Base-by-base conservation (phyloP, 2,888 invertebrate species). In the Tetranychus truncatus region DNA sequence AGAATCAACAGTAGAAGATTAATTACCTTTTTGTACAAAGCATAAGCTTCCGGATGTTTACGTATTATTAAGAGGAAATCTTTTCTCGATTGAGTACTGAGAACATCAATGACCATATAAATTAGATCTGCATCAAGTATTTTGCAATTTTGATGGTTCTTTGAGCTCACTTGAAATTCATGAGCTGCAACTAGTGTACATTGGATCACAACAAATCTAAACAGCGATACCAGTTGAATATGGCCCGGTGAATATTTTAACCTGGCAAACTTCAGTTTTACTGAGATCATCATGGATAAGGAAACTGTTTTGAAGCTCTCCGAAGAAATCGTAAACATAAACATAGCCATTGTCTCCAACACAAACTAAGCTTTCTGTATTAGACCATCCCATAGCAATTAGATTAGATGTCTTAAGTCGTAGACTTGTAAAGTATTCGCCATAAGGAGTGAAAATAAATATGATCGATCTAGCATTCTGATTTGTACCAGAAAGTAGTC, bases 171-270 rank as follows among this genome's bases (percentile, higher is more conserved):
- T 81, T 89, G 88, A 83, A 76, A 92, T 82, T 96, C 95, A 82
- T 90, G 91, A 5, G 92, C 90, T 0, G 95, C 95, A 0, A 95
- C 95, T 81, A 92, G 89, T 75, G 96, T 89, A 81, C 96, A 96
- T 81, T 94, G 91, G 78, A 88, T 87, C 0, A 96, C 92, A 0
- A 95, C 95, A 95, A n/a, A n/a, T n/a, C n/a, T n/a, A 87, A 9
- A 95, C 90, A 9, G 92, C 95, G 45, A 96, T 86, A 0, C 95
- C 95, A 3, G 94, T 91, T 1, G 93, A 92, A 71, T 79, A 77
- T 79, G 45, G 44, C 5, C 45, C n/a, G 1, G 45, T 20, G 44
- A 45, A 72, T 18, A 44, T 72, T 72, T 45, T 72, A 45, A n/a
- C 45, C 20, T 72, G 44, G 34, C 11, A 72, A 18, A 45, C 44